phyloP scores from a whole-genome alignment of 2,113 vertebrate species.

The Ivindomyrus marchei region DNA sequence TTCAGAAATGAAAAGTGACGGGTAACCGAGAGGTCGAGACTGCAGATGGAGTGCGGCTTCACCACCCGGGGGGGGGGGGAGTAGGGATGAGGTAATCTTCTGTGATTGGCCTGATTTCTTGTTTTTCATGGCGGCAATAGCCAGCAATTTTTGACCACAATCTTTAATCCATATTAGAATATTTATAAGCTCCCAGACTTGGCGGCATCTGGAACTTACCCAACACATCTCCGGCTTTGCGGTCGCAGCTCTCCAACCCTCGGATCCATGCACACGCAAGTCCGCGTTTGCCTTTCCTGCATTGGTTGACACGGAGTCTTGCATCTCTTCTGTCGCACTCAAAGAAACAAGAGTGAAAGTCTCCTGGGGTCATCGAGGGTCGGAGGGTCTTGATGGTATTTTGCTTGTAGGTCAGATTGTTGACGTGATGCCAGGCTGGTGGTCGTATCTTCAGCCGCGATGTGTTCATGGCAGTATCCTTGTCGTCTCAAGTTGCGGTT shows the following conservation, averaged over 20 bases:
- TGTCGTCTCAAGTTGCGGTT: not conserved
- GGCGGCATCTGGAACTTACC: not conserved
- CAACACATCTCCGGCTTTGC: conserved; percentile 8
- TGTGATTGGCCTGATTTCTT: not conserved
- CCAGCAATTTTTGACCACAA: conserved; percentile 10
- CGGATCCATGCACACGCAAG: not conserved
- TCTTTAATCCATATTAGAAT: not conserved
- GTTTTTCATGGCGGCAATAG: not conserved
- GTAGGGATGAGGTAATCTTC: not conserved
- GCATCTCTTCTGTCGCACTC: not conserved
- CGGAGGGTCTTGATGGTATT: not conserved
- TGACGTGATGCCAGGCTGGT: not conserved
- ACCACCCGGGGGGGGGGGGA: not conserved
- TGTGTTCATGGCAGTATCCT: not conserved
- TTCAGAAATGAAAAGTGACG: not conserved
- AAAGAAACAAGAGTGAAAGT: not conserved
- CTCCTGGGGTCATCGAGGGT: not conserved
- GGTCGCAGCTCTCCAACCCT: not conserved
- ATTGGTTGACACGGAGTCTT: not conserved
- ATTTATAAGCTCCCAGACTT: conserved; percentile 18
- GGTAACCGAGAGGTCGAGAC: not conserved
- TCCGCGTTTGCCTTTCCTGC: not conserved
- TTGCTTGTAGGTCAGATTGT: not conserved
- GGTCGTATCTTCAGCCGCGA: not conserved
- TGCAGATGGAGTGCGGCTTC: not conserved